These are phyloP conservation scores for Tadarida brasiliensis DNA, from an alignment of 2,797 vertebrate genomes.

Conservation along the genomic window DNA sequence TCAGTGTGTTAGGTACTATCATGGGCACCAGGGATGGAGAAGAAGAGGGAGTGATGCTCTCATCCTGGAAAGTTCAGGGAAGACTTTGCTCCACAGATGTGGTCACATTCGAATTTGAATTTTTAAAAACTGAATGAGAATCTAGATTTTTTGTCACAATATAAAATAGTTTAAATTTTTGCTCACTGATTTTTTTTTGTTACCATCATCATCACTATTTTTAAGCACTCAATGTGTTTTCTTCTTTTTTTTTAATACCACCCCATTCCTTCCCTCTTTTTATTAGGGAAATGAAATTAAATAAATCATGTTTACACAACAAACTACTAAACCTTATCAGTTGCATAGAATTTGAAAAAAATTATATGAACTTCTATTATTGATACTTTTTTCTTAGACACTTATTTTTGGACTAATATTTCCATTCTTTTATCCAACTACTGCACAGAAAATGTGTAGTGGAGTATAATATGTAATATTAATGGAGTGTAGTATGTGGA, in stretches of 20 bases:
- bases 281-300: neutral
- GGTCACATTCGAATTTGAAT: neutral
- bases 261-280: neutral
- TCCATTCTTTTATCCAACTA: neutral
- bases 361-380: neutral
- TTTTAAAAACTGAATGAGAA: slow-evolving; percentile 27
- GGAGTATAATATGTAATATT: neutral
- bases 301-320: neutral
- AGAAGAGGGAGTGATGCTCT: neutral
- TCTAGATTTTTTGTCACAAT: neutral
- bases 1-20: neutral
- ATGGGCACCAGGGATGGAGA: neutral
- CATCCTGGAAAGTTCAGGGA: neutral
- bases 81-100: neutral
- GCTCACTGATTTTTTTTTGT: neutral
- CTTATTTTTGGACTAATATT: neutral
- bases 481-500: neutral
- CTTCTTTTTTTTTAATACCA: neutral
- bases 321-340: neutral
- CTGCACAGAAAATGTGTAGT: slow-evolving; percentile 41
- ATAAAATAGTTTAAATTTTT: slow-evolving; percentile 19
- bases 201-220: neutral
- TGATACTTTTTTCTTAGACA: neutral
- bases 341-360: neutral
- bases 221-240: neutral